Evolutionary conservation across 2,113 vertebrate genomes (phyloP), one percentile per base, ranked within the genome.

Genomic region (Calidris pugnax): DNA sequence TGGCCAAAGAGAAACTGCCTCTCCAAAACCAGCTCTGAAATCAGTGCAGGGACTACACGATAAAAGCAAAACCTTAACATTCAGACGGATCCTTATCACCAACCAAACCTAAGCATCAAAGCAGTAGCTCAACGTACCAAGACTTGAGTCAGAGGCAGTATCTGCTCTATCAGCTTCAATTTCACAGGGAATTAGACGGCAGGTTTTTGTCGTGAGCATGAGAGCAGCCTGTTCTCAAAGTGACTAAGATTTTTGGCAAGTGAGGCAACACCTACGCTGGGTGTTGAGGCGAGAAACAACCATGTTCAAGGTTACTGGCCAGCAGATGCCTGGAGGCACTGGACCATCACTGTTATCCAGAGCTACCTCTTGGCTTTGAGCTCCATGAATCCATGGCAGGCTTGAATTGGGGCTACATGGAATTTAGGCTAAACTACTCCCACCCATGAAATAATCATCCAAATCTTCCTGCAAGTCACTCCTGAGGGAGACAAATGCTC

Each of bases 241-340:
- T 30, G 47, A 67, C 43, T 55, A 43, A 43, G 47, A 51, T 1
- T 75, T 66, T 41, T 43, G 41, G 33, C 50, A 74, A 67, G 6
- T n/a, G 43, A 90, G 28, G 51, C 43, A 91, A 28, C 20, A 30
- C 12, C 43, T 74, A 14, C 7, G 5, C 37, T 63, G 20, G 67
- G n/a, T 39, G 24, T 78, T 81, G 47, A 81, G 60, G 19, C 10
- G 41, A 87, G 62, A 59, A 35, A 71, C n/a, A 64, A 2, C 14
- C 8, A 27, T 0, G 0, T 73, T 75, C 57, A 37, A 32, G 13
- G n/a, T 12, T 91, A n/a, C 60, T 50, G 45, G 9, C 55, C 1
- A 1, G 73, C 33, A 87, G 33, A 24, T 4, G 17, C 63, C 66
- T 56, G 47, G 21, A 62, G 50, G 15, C 13, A 48, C 60, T 53